Evolutionary conservation across 2,797 vertebrate genomes (phyloP).

Genomic region (Streptopelia turtur): DNA sequence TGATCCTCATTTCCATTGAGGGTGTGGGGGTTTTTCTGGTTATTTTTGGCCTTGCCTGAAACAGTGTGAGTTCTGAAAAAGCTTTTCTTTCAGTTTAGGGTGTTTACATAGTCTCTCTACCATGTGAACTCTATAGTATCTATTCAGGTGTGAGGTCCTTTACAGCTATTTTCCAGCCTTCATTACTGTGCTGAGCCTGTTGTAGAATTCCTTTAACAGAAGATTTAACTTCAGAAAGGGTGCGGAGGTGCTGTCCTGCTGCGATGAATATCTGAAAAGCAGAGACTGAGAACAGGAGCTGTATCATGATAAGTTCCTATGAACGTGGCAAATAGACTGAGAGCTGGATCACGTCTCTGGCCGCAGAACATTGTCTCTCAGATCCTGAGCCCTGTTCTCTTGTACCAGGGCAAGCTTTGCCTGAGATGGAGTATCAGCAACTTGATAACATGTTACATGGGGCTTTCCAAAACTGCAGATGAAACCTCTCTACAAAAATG

Average conservation of each 20-base stretch:
- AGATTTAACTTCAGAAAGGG: neutral
- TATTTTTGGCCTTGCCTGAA: conserved; percentile 29
- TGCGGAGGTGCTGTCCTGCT: neutral
- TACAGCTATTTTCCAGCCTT: neutral
- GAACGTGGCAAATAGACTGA: neutral
- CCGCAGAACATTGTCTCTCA: neutral
- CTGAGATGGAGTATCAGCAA: neutral
- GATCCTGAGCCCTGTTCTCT: neutral
- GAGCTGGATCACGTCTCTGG: neutral
- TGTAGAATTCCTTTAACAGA: neutral
- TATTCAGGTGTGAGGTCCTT: neutral
- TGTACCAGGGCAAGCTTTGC: neutral
- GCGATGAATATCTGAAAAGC: neutral
- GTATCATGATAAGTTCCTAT: neutral
- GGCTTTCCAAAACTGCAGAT: neutral
- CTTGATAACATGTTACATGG: neutral
- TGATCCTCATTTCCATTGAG: neutral
- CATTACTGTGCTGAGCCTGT: neutral
- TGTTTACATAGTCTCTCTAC: neutral
- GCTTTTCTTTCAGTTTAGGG: neutral
- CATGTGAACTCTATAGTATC: neutral
- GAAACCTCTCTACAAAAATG: neutral
- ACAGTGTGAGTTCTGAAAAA: neutral
- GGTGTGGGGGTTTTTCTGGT: neutral
- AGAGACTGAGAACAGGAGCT: neutral